These are phyloP conservation scores for Cyanistes caeruleus DNA, from an alignment of 2,113 vertebrate genomes.

Conservation along the genomic window DNA sequence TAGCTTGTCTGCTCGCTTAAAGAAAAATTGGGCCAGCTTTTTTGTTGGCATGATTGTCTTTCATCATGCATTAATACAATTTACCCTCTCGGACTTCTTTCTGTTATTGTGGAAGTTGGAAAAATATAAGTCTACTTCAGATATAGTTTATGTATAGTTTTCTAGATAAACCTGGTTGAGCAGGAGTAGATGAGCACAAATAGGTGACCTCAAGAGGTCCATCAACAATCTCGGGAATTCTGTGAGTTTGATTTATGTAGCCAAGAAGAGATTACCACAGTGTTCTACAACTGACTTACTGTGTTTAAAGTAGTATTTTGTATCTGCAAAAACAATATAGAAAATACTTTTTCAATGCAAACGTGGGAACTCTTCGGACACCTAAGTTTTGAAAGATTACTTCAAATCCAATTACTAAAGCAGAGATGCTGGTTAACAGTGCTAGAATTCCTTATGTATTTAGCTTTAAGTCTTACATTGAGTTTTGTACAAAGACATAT, in stretches of 20 bases:
- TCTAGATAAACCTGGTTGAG: neutral
- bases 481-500: neutral
- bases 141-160: neutral
- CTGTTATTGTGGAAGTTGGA: neutral
- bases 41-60: neutral
- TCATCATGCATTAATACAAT: neutral
- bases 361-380: neutral
- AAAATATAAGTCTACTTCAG: neutral
- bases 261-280: neutral
- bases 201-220: neutral
- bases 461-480: neutral
- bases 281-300: neutral
- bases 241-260: neutral
- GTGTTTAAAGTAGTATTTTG: neutral
- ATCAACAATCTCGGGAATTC: neutral
- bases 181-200: neutral
- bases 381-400: neutral
- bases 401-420: neutral
- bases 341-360: neutral
- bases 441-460: neutral
- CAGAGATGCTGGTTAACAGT: neutral
- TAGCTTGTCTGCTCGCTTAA: neutral
- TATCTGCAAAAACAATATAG: neutral
- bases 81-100: neutral
- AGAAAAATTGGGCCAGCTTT: neutral